phyloP scores from a whole-genome alignment of 2,888 invertebrate species.

The Melanostoma scalare region DNA sequence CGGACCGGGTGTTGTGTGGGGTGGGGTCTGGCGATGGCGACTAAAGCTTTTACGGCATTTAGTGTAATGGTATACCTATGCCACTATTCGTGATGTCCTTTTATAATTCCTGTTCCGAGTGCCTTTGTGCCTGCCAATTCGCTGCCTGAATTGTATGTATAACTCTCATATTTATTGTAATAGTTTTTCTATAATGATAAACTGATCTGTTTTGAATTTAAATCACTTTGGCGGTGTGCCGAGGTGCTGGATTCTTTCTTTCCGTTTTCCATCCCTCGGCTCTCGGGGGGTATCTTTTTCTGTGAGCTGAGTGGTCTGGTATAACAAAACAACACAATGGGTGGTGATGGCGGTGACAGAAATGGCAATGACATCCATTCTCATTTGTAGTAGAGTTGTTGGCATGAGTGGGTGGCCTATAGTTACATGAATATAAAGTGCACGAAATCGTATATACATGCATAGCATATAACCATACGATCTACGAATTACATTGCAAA shows the following conservation, averaged over 20 bases:
- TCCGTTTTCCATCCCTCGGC: not conserved
- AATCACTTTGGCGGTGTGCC: constrained; percentile 54
- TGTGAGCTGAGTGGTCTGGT: not conserved
- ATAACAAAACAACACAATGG: constrained; percentile 27
- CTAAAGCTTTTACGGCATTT: constrained; percentile 68
- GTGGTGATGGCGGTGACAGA: constrained; percentile 4
- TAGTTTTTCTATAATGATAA: constrained; percentile 67
- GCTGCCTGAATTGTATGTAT: constrained; percentile 34
- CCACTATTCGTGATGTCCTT: constrained; percentile 18
- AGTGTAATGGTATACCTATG: constrained; percentile 56
- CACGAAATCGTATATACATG: constrained; percentile 43
- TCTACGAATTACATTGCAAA: constrained; percentile 70
- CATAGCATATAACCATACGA: constrained; percentile 44
- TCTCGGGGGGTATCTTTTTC: not conserved
- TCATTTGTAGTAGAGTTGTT: constrained; percentile 48
- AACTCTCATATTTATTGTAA: constrained; percentile 60
- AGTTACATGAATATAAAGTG: constrained; percentile 68
- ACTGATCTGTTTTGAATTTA: constrained; percentile 72
- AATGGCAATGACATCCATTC: constrained; percentile 63
- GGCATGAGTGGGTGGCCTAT: not conserved
- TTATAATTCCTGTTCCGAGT: constrained; percentile 8
- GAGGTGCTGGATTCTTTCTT: not conserved
- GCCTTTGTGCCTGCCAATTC: constrained; percentile 31
- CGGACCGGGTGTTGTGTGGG: not conserved
- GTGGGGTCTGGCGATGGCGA: constrained; percentile 33